A percentile compares a stretch with the other conserved stretches of the same genome.
Evolutionary conservation across 2,113 vertebrate genomes (phyloP).

Genomic region (Protobothrops flavoviridis): DNA sequence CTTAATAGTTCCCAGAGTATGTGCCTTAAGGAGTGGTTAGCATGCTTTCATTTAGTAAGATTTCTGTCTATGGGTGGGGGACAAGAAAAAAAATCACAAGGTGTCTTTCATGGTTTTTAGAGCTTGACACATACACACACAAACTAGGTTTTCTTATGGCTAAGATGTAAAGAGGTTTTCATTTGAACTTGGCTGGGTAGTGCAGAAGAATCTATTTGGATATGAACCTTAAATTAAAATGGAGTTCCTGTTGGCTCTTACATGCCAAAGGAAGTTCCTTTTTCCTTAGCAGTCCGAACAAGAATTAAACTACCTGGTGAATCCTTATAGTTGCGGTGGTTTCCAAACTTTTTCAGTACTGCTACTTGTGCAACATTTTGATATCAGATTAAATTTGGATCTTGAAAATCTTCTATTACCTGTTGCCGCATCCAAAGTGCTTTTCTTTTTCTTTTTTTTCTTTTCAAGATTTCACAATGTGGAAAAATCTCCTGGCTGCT

Average conservation of each 20-base stretch:
- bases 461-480: neutral
- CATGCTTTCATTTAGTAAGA: neutral
- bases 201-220: neutral
- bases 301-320: neutral
- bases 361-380: neutral
- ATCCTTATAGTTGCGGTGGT: neutral
- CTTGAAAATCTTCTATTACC: too few species aligned
- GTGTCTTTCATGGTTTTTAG: neutral
- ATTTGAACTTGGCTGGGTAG: neutral
- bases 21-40: neutral
- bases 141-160: neutral
- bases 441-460: neutral
- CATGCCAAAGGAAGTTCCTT: neutral
- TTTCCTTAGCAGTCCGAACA: neutral
- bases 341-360: neutral
- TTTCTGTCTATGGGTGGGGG: neutral
- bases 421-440: neutral
- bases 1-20: neutral
- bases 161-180: neutral
- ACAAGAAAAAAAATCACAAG: neutral
- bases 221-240: neutral
- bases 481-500: neutral
- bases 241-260: neutral
- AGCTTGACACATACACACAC: neutral
- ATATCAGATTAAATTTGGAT: too few species aligned